Evolutionary conservation across 23 tunicate genomes (phyloP).

Genomic region (Aplidium turbinatum): DNA sequence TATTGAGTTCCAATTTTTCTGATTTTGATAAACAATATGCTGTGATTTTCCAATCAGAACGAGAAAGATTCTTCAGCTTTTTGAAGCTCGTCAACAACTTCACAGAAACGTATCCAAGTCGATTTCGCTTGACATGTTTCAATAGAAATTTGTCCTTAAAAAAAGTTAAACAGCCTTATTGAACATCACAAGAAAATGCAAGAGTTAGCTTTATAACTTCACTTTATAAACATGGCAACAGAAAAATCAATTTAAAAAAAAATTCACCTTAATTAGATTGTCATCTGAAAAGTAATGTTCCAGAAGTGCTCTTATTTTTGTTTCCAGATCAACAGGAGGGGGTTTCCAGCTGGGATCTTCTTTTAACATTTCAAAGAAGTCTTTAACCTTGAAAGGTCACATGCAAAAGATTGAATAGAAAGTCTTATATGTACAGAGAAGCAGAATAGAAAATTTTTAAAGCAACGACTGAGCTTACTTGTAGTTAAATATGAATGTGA

Average conservation of each 20-base stretch:
- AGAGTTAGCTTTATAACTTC: too few species aligned
- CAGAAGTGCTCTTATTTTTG: constrained; percentile 63
- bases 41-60: constrained; percentile 87
- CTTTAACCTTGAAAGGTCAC: too few species aligned
- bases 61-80: constrained; percentile 78
- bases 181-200: too few species aligned
- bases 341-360: constrained; percentile 83
- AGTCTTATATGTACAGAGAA: too few species aligned
- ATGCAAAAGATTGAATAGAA: too few species aligned
- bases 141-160: constrained; percentile 96
- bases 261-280: constrained; percentile 87
- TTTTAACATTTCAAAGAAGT: constrained; percentile 70
- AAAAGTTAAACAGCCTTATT: too few species aligned
- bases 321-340: constrained; percentile 71
- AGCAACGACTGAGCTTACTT: too few species aligned
- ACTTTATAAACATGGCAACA: too few species aligned
- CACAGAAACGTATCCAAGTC: constrained; percentile 95
- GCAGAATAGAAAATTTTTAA: too few species aligned
- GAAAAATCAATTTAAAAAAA: too few species aligned
- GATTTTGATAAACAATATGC: constrained; percentile 79
- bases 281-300: constrained; percentile 97
- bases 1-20: constrained; percentile 56
- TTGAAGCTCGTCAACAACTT: constrained; percentile 95
- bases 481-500: too few species aligned
- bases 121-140: constrained; percentile 95